Percentiles rank a stretch among this genome's conserved stretches.
Evolutionary conservation across 2,113 vertebrate species (phyloP).

Genomic region (Candoia aspera): DNA sequence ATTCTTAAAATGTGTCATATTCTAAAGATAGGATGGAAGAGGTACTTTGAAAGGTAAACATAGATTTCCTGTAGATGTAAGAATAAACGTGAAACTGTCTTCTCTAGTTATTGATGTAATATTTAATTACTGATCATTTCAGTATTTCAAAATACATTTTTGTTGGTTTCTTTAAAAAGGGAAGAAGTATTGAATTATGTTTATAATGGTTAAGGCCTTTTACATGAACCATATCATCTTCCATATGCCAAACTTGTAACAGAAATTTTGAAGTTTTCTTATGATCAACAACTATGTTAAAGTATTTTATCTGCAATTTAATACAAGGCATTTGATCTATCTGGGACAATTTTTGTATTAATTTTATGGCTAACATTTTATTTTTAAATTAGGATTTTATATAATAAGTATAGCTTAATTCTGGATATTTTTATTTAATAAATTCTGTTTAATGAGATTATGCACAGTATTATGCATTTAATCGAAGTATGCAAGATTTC

Average conservation of each 20-base stretch:
- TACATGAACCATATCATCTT: not conserved
- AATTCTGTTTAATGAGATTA: not conserved
- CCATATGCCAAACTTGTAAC: not conserved
- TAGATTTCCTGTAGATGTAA: not conserved
- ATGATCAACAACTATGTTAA: not conserved
- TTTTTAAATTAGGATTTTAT: not conserved
- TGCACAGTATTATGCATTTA: not conserved
- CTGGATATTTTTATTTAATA: not conserved
- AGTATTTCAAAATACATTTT: not conserved
- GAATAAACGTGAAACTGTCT: not conserved
- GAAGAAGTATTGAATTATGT: not conserved
- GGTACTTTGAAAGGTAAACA: not conserved
- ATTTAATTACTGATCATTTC: not conserved
- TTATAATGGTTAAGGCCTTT: not conserved
- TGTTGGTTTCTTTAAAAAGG: not conserved
- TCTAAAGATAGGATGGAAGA: not conserved
- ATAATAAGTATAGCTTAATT: not conserved
- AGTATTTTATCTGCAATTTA: not conserved
- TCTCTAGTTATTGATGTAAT: not conserved
- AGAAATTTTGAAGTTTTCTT: not conserved
- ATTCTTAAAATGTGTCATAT: not conserved
- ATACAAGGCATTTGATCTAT: not conserved
- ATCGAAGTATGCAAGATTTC: not conserved
- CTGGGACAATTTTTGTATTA: not conserved
- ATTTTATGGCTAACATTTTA: not conserved